phyloP scores from a whole-genome alignment of 2,888 invertebrate species.

The Drosophila merina region DNA sequence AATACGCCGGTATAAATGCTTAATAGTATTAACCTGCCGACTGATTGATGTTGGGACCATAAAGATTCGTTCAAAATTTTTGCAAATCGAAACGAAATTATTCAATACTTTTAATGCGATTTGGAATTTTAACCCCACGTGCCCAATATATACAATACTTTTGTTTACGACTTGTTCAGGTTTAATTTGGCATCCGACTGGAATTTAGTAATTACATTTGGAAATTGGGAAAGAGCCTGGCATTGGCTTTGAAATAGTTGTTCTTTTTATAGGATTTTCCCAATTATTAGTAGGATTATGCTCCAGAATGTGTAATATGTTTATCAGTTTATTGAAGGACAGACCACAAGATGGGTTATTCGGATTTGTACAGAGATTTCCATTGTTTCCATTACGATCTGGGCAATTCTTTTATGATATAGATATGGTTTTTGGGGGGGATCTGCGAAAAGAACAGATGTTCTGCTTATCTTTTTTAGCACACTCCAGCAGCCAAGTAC shows the following conservation, averaged over 20 bases:
- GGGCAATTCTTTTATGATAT: conserved; percentile 18
- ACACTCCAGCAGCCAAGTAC: conserved; percentile 37
- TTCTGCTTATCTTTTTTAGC: conserved; percentile 43
- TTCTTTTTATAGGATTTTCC: conserved; percentile 5
- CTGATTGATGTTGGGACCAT: conserved; percentile 51
- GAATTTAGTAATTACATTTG: conserved; percentile 36
- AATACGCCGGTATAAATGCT: conserved; percentile 13
- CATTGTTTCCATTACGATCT: conserved; percentile 1
- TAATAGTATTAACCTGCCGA: conserved; percentile 49
- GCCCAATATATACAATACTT: conserved; percentile 23
- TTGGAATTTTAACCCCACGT: conserved; percentile 28
- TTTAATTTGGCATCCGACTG: conserved; percentile 47
- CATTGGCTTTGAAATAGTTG: conserved; percentile 43
- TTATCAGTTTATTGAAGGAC: conserved; percentile 30
- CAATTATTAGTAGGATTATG: conserved; percentile 7
- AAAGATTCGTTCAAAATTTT: conserved; percentile 27
- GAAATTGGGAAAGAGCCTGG: conserved; percentile 29
- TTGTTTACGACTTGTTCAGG: conserved; percentile 40
- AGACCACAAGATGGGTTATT: neutral
- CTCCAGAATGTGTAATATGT: conserved; percentile 6
- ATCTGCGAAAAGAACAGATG: conserved; percentile 45
- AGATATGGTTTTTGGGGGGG: neutral
- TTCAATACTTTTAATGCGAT: conserved; percentile 30
- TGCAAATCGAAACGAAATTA: conserved; percentile 21
- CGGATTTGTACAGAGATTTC: conserved; percentile 23